A percentile compares a stretch with the other conserved stretches of the same genome.
phyloP scores from a whole-genome alignment of 2,888 invertebrate genomes.

The Galerucella pusilla region DNA sequence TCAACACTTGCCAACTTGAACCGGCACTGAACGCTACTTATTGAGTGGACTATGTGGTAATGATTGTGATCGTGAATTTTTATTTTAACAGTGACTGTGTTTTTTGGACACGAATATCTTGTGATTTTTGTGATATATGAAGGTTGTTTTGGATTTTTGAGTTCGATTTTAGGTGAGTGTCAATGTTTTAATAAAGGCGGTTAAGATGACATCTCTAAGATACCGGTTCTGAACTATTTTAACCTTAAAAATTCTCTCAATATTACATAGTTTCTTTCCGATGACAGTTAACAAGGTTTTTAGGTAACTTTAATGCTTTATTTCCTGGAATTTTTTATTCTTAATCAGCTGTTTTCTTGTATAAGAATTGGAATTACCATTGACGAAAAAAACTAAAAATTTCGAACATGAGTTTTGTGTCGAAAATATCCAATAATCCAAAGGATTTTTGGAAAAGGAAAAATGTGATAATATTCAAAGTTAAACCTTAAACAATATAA shows the following conservation, averaged over 20 bases:
- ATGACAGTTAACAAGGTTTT: background rate
- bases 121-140: constrained; percentile 27
- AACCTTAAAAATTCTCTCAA: constrained; percentile 10
- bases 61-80: constrained; percentile 34
- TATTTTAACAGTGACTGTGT: constrained; percentile 11
- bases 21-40: constrained; percentile 34
- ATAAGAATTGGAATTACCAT: no score
- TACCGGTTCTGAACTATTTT: constrained; percentile 2
- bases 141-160: constrained; percentile 21
- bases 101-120: constrained; percentile 8
- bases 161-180: constrained; percentile 16
- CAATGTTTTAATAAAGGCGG: constrained; percentile 3
- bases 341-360: no score
- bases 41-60: constrained; percentile 9
- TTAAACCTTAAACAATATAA: no score
- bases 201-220: constrained; percentile 17
- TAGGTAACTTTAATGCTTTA: no score
- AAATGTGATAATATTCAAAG: no score
- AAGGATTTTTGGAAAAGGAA: no score
- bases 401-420: no score
- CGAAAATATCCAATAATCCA: no score
- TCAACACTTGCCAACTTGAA: constrained; percentile 43
- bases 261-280: background rate
- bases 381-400: no score
- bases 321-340: no score